Conservation (phyloP, 2,113 vertebrate species). For the Alaudala cheleensis region DNA sequence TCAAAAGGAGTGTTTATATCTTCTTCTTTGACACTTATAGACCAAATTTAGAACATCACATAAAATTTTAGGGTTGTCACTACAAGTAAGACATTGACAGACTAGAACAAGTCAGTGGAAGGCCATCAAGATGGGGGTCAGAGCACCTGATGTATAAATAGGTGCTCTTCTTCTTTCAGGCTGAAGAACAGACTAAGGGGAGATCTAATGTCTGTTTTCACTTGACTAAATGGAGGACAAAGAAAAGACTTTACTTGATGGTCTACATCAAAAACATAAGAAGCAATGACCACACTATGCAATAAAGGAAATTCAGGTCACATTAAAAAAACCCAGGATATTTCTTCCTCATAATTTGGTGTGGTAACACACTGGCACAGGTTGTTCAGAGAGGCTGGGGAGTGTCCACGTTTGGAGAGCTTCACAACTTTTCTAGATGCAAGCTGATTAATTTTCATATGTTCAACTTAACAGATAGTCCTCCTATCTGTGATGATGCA, state of each 20-base stretch:
- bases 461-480: not conserved
- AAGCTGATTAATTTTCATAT: not conserved
- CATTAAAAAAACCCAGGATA: not conserved
- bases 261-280: not conserved
- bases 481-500: not conserved
- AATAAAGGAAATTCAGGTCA: not conserved
- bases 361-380: not conserved
- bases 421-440: not conserved
- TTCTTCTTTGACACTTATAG: not conserved
- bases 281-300: not conserved
- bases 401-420: not conserved
- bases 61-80: not conserved
- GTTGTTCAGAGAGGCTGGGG: not conserved
- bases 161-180: not conserved
- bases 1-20: not conserved
- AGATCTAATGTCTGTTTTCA: not conserved
- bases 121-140: not conserved
- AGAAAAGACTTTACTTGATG: not conserved
- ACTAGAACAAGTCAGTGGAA: not conserved
- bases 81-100: not conserved
- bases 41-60: not conserved
- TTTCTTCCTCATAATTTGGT: fast-evolving
- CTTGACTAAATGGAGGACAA: not conserved
- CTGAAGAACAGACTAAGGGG: not conserved
- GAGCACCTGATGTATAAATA: not conserved